Conservation (phyloP, 92 coral and sea anemone genomes). For the Pocillopora grandis region DNA sequence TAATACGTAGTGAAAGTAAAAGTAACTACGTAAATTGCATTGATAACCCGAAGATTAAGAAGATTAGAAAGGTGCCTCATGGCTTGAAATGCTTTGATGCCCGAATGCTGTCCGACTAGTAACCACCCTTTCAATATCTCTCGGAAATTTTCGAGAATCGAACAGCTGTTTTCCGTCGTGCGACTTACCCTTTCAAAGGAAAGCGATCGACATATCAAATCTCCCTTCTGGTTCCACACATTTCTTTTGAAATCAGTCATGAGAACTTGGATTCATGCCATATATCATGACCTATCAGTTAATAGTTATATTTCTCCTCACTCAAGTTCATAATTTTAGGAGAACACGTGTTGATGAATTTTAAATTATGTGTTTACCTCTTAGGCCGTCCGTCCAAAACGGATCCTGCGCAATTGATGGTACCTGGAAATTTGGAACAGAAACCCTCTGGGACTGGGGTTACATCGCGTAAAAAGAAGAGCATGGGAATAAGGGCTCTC, state of each 20-base stretch:
- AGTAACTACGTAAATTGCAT: too few species aligned
- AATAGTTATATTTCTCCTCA: too few species aligned
- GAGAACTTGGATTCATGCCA: background rate
- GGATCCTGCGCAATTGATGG: slow-evolving; percentile 27
- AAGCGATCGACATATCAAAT: background rate
- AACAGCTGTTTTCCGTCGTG: background rate
- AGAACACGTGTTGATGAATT: too few species aligned
- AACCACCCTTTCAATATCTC: too few species aligned
- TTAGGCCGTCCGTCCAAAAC: slow-evolving; percentile 6
- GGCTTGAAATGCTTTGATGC: too few species aligned
- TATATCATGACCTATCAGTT: too few species aligned
- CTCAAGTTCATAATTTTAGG: too few species aligned
- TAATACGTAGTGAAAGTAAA: too few species aligned
- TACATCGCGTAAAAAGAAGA: slow-evolving; percentile 68
- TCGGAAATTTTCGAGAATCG: background rate
- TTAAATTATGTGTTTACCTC: background rate
- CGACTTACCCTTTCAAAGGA: background rate
- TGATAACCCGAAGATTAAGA: background rate
- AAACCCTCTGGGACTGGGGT: slow-evolving; percentile 44
- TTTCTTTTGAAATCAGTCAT: background rate
- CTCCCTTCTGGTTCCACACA: background rate
- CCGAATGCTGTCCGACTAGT: too few species aligned
- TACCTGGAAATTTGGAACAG: slow-evolving; percentile 51
- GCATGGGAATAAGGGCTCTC: slow-evolving; percentile 77
- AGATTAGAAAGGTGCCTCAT: too few species aligned